Evolutionary conservation across 2,888 invertebrate genomes (phyloP), one percentile per base, ranked within the genome.

Genomic region (Limnephilus auricula): DNA sequence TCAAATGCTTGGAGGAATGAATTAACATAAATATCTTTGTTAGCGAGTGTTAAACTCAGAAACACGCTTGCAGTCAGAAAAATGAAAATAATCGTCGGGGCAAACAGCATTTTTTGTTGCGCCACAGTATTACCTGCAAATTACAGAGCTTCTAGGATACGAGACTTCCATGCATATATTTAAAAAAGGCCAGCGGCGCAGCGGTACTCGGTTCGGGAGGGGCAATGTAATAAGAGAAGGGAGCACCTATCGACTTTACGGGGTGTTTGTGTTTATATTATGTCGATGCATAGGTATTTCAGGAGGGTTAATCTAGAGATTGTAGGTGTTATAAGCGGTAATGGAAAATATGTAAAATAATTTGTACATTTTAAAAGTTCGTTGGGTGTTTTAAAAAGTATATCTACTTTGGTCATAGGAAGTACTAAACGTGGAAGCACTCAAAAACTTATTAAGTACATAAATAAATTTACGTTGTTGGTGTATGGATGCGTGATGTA

Each of bases 81-180:
- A 65, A n/a, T 65, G 65, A 25, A 65, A 65, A 65, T 50, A 65
- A 65, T n/a, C 25, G 25, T n/a, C 25, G 9, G 65, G n/a, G 25
- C 65, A 65, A 65, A 65, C 25, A 65, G 18, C 50, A 25, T 65
- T 65, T 65, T 65, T 65, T 65, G 65, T 65, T 65, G 65, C 65
- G 65, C 65, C 87, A 31, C 50, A 12, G 87, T 65, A 87, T 87
- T 87, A 87, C 87, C 87, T 87, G 87, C 30, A 87, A 87, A 87
- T 87, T 87, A 87, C 87, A 87, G 32, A 65, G 78, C 78, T 32
- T 87, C 87, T 12, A 30, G 65, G 31, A 30, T 31, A 78, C 87
- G 31, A 78, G 87, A 65, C 30, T 87, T 87, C 87, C 50, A 87
- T 87, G 87, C 45, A 87, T 87, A 87, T 87, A 65, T 87, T 87